These are phyloP conservation scores for Menura novaehollandiae DNA, from an alignment of 2,113 vertebrate genomes.

Conservation along the genomic window DNA sequence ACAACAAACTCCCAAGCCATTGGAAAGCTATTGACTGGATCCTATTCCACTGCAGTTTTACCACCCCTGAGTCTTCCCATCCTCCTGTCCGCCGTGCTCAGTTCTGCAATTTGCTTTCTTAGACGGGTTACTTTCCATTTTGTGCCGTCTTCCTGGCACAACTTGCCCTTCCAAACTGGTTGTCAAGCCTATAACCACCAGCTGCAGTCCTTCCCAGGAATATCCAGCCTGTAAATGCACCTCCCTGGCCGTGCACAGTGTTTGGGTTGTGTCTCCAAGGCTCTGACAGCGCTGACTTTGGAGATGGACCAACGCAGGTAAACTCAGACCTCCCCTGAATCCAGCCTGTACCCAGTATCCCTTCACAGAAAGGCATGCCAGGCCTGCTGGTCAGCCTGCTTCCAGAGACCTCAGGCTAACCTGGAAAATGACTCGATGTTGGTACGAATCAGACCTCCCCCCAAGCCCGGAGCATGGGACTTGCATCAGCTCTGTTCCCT, in stretches of 20 bases:
- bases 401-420: neutral
- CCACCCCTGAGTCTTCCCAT: neutral
- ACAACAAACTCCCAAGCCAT: neutral
- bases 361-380: fast-evolving
- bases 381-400: neutral
- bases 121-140: neutral
- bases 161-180: neutral
- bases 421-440: fast-evolving
- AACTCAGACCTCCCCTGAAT: neutral
- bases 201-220: neutral
- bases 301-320: neutral
- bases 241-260: neutral
- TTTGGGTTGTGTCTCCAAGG: neutral
- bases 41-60: neutral
- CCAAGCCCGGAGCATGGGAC: neutral
- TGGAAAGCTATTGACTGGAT: neutral
- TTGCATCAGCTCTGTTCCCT: slow-evolving; percentile 34
- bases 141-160: neutral
- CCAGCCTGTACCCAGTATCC: neutral
- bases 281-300: neutral
- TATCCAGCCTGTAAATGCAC: neutral
- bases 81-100: neutral
- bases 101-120: neutral
- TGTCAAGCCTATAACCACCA: neutral
- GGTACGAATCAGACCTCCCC: slow-evolving; percentile 15